These are phyloP conservation scores for Gallinago solitaria DNA, from an alignment of 2,797 vertebrate species.

Conservation along the genomic window DNA sequence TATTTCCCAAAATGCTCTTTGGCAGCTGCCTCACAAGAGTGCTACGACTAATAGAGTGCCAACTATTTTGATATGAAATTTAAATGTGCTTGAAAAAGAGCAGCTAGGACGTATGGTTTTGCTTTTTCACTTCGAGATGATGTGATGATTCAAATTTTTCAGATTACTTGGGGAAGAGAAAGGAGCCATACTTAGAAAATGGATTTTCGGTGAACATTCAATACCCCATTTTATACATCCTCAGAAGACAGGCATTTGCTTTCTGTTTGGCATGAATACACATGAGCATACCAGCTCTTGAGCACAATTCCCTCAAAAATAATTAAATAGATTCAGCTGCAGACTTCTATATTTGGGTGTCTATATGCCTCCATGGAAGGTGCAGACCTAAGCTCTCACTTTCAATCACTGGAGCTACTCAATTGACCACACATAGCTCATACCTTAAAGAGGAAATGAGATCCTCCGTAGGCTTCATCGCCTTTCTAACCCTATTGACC, in stretches of 20 bases:
- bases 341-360: background rate
- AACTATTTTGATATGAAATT: background rate
- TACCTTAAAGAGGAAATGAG: background rate
- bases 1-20: background rate
- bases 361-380: background rate
- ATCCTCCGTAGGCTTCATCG: fast-evolving
- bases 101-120: background rate
- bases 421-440: background rate
- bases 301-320: background rate
- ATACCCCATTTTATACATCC: background rate
- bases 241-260: background rate
- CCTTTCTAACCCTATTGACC: background rate
- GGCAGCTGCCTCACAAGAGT: background rate
- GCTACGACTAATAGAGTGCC: background rate
- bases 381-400: background rate
- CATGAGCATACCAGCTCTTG: background rate
- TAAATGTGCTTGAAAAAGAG: background rate
- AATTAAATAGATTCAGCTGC: background rate
- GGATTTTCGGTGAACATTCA: background rate
- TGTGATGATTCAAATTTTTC: background rate
- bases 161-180: background rate
- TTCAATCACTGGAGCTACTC: background rate
- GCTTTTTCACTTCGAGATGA: background rate
- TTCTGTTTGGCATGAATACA: background rate
- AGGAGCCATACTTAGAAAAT: background rate